These are phyloP conservation scores for Amaurobius ferox DNA, from an alignment of 2,888 invertebrate genomes.

Conservation along the genomic window DNA sequence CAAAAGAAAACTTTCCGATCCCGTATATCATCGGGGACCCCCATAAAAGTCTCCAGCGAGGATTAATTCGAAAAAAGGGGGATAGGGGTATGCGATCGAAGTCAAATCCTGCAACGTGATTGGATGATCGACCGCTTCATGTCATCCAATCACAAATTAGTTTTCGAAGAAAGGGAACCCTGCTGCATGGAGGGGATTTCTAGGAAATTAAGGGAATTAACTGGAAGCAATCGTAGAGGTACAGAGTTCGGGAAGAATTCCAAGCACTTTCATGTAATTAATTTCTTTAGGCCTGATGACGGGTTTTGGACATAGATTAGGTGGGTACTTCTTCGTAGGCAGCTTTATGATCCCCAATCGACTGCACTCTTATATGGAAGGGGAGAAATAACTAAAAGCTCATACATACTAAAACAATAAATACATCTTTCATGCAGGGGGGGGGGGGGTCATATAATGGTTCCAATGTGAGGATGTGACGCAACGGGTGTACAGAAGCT, in stretches of 20 bases:
- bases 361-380: slow-evolving; percentile 1
- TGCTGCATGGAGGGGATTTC: slow-evolving; percentile 6
- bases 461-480: no score
- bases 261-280: slow-evolving; percentile 55
- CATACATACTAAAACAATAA: slow-evolving; percentile 58
- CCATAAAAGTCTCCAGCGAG: slow-evolving; percentile 62
- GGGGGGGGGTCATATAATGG: neutral
- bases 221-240: slow-evolving; percentile 25
- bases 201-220: slow-evolving; percentile 58
- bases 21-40: slow-evolving; percentile 58
- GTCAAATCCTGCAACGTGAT: slow-evolving; percentile 60
- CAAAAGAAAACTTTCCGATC: slow-evolving; percentile 65
- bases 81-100: slow-evolving; percentile 39
- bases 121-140: slow-evolving; percentile 60
- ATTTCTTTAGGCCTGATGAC: slow-evolving; percentile 46
- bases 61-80: slow-evolving; percentile 61
- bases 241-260: slow-evolving; percentile 26
- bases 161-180: neutral
- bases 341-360: slow-evolving; percentile 29
- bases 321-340: slow-evolving; percentile 10
- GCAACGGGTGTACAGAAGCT: neutral
- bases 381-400: slow-evolving; percentile 33
- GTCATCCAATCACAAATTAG: slow-evolving; percentile 67
- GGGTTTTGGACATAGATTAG: slow-evolving; percentile 34
- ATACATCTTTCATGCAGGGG: neutral